These are phyloP conservation scores for Poeciliopsis gracilis DNA, from an alignment of 2,797 vertebrate genomes.

Conservation along the genomic window DNA sequence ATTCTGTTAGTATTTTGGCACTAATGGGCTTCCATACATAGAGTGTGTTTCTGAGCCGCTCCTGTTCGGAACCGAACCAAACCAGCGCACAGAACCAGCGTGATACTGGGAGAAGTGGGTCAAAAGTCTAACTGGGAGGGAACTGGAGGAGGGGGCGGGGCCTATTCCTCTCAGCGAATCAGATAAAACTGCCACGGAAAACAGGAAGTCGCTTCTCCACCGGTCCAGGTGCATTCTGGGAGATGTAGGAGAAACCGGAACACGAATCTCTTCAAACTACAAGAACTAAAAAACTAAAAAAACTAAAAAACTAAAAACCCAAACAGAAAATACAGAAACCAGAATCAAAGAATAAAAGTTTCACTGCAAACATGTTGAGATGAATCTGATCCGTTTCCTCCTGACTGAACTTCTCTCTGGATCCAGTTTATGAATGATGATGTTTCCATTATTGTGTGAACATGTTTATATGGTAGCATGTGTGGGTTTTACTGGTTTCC, in stretches of 20 bases:
- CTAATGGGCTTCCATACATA: not conserved
- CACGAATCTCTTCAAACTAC: too few relatives aligned
- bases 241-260: constrained; percentile 13
- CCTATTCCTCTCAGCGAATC: constrained; percentile 37
- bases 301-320: too few relatives aligned
- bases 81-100: constrained; percentile 10
- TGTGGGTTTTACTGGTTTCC: not conserved
- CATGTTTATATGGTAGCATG: not conserved
- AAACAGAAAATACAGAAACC: not conserved
- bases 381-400: not conserved
- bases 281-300: too few relatives aligned
- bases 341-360: not conserved
- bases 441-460: not conserved
- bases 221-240: constrained; percentile 17
- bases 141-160: not conserved
- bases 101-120: constrained; percentile 7
- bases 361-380: too few relatives aligned
- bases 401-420: not conserved
- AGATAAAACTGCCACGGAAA: not conserved
- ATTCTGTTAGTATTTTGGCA: not conserved
- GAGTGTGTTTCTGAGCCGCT: constrained; percentile 1
- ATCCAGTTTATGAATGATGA: not conserved
- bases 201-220: not conserved
- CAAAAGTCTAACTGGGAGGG: constrained; percentile 25
- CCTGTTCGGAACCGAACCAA: constrained; percentile 21